A percentile compares a stretch with the other conserved stretches of the same genome.
phyloP scores from a whole-genome alignment of 2,113 vertebrate species.

The Melanostigma gelatinosum region DNA sequence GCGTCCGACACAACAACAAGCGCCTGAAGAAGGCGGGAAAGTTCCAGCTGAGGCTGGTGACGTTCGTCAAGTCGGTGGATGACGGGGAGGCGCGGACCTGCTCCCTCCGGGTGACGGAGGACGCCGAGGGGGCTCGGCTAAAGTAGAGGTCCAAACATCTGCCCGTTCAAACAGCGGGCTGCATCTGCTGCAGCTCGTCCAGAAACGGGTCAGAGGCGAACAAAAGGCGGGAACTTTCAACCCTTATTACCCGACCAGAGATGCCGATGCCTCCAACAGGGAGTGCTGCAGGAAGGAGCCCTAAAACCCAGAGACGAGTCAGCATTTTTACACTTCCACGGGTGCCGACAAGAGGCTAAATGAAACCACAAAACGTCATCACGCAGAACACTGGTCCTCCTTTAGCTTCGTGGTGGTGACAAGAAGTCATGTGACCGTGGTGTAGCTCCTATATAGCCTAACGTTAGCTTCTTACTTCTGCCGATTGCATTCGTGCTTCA shows the following conservation, averaged over 20 bases:
- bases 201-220: background rate
- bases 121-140: constrained; percentile 84
- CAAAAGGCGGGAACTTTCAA: background rate
- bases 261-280: background rate
- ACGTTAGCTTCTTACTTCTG: too few species aligned
- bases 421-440: background rate
- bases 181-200: background rate
- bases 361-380: background rate
- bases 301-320: too few species aligned
- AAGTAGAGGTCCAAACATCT: constrained; percentile 67
- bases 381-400: too few species aligned
- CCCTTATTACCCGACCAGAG: background rate
- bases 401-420: background rate
- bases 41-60: constrained; percentile 83
- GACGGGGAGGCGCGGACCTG: constrained; percentile 86
- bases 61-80: constrained; percentile 81
- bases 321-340: too few species aligned
- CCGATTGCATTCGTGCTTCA: too few species aligned
- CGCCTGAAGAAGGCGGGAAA: constrained; percentile 84
- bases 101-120: constrained; percentile 84
- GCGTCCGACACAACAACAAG: constrained; percentile 86
- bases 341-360: too few species aligned
- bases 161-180: background rate
- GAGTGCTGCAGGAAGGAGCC: background rate
- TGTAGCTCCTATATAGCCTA: background rate